These are phyloP conservation scores for Aleiodes leptofemur DNA, from an alignment of 2,888 invertebrate genomes.

Conservation along the genomic window DNA sequence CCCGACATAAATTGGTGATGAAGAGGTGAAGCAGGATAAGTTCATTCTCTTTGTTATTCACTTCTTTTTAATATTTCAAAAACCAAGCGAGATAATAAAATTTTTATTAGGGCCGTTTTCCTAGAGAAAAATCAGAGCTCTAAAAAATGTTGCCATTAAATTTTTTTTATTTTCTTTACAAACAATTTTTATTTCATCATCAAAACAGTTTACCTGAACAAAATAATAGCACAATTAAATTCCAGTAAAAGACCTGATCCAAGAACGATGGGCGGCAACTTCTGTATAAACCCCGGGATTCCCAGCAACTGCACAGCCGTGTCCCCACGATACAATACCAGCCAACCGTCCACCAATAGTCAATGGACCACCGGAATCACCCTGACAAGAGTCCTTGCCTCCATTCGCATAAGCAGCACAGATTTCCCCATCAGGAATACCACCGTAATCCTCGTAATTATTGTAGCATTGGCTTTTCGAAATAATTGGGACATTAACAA, in stretches of 20 bases:
- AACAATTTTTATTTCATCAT: no score
- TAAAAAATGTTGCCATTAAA: no score
- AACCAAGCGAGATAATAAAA: no score
- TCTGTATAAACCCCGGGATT: slow-evolving; percentile 76
- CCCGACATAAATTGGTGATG: no score
- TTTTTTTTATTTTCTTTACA: no score
- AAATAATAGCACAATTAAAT: slow-evolving; percentile 4
- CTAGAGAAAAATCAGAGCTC: no score
- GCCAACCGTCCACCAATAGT: slow-evolving; percentile 57
- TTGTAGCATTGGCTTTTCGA: slow-evolving; percentile 75
- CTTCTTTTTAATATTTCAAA: no score
- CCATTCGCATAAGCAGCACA: slow-evolving; percentile 79
- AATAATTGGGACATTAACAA: slow-evolving; percentile 78
- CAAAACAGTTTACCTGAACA: no score
- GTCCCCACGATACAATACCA: slow-evolving; percentile 74
- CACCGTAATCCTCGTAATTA: slow-evolving; percentile 37
- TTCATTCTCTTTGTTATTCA: no score
- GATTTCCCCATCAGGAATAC: slow-evolving; percentile 73
- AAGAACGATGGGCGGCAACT: slow-evolving; percentile 76
- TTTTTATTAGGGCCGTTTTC: no score
- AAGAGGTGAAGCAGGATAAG: no score
- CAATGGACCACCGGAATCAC: slow-evolving; percentile 67
- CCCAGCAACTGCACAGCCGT: slow-evolving; percentile 76
- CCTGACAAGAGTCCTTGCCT: slow-evolving; percentile 72
- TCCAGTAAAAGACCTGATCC: slow-evolving; percentile 55